Evolutionary conservation across 2,888 invertebrate genomes (phyloP), one percentile per base, ranked within the genome.

Genomic region (Drosophila merina): DNA sequence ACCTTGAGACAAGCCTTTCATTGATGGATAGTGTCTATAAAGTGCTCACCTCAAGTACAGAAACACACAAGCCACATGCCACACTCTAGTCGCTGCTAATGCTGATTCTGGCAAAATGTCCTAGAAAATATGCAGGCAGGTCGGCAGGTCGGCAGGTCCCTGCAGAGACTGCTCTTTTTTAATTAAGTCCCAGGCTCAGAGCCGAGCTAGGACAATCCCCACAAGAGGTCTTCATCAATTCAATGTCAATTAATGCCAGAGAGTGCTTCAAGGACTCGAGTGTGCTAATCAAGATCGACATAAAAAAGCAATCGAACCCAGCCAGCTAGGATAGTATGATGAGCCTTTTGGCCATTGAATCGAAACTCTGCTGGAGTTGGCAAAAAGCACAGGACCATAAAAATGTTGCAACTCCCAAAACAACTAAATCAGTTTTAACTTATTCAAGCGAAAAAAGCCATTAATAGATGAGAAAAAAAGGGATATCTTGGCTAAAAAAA

Each of bases 391-490:
- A 40, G 14, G 49, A 38, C 51, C 63, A 64, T 64, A 54, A 49
- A 70, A 70, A 72, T 60, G 72, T 62, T 50, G 69, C 56, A 44
- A 73, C 36, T 73, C 56, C 66, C 42, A 54, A 63, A 68, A 66
- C 73, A 71, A 71, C 63, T 64, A 71, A 73, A 73, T 71, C 71
- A 73, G 71, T 71, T 71, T 71, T 74, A 74, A 74, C 67, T 74
- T 64, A 72, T 59, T 69, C 75, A 74, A 74, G 54, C 20, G 20
- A 20, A 20, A 20, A 20, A 20, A 20, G 20, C 20, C 20, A 20
- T 20, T 20, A 20, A 20, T 20, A 20, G 20, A 20, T 20, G 20
- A 20, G 20, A 20, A 20, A 20, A 20, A 20, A 20, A 20, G 20
- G 14, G 20, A 20, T 2, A 20, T n/a, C n/a, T n/a, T n/a, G n/a